Percentiles rank a stretch among this genome's conserved stretches.
Evolutionary conservation across 1,140 invertebrate genomes (phyloP).

Genomic region (Ceratosolen fusciceps): DNA sequence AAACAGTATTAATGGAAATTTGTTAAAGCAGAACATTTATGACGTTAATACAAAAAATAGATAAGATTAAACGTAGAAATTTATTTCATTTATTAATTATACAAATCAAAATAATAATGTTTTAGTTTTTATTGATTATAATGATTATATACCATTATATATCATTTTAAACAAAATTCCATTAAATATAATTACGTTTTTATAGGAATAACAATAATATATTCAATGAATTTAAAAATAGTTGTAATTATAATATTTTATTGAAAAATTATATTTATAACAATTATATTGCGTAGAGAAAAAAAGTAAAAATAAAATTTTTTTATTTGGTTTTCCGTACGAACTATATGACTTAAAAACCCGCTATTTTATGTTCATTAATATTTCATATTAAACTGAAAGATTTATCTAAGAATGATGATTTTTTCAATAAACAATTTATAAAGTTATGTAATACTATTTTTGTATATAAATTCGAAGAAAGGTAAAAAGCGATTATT

Average conservation of each 20-base stretch:
- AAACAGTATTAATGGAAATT: too few relatives aligned
- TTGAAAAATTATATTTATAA: background rate
- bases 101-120: background rate
- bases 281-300: conserved; percentile 2
- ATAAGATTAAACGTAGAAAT: background rate
- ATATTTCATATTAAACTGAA: background rate
- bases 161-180: background rate
- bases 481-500: background rate
- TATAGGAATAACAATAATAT: background rate
- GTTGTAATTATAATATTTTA: conserved; percentile 9
- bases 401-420: background rate
- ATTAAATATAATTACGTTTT: background rate
- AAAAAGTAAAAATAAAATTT: conserved; percentile 3
- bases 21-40: too few relatives aligned
- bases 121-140: background rate
- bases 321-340: background rate
- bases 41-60: too few relatives aligned
- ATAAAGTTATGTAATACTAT: background rate
- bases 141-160: background rate
- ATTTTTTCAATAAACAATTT: background rate
- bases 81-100: background rate
- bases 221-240: conserved; percentile 3
- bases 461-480: background rate
- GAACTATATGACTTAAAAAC: background rate
- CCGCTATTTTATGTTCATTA: background rate